Evolutionary conservation across 2,797 vertebrate species (phyloP), one percentile per base, ranked within the genome.

Genomic region (Microctenopoma steveboyesi): DNA sequence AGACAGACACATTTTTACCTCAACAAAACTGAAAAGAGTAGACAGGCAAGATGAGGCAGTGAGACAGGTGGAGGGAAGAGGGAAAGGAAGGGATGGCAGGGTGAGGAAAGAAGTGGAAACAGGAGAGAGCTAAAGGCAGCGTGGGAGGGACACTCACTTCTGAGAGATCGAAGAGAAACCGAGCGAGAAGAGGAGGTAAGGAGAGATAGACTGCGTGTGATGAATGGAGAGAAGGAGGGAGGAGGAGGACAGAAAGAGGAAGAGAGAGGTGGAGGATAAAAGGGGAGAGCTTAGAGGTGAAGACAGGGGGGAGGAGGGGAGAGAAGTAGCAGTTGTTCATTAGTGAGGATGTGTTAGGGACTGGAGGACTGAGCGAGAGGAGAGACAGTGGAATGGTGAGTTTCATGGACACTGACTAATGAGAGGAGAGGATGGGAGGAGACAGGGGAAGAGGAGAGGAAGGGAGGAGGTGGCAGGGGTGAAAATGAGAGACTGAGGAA

Each of bases 401-500:
- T 84, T 78, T 75, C 78, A 75, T 78, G 82, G 80, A 79, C 78
- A 83, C 76, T 83, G 86, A 84, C 83, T 88, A 84, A 84, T 86
- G 78, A 83, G 84, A 80, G 71, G 71, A 76, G 49, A 56, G 42
- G 76, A 67, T 42, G 53, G 54, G 42, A 69, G 47, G 27, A 48
- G 28, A 49, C 18, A 11, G 52, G 43, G 64, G 35, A 40, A 55
- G 49, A 59, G 49, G 62, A 55, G 47, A 49, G 39, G 54, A 46
- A 43, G 22, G 37, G 54, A 30, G 60, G 53, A 48, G 56, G 55
- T 58, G 53, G 67, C 42, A 70, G 48, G 68, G 74, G 61, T 66
- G 72, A 76, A 82, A 84, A 86, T 72, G 64, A 77, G 78, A 49
- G 64, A 76, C 70, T 61, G 66, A 63, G 64, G 52, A 50, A 56